Evolutionary conservation across 64 coral and sea anemone species (phyloP), one percentile per base, ranked within the genome.

Genomic region (Hydrozoanthus tunicans): DNA sequence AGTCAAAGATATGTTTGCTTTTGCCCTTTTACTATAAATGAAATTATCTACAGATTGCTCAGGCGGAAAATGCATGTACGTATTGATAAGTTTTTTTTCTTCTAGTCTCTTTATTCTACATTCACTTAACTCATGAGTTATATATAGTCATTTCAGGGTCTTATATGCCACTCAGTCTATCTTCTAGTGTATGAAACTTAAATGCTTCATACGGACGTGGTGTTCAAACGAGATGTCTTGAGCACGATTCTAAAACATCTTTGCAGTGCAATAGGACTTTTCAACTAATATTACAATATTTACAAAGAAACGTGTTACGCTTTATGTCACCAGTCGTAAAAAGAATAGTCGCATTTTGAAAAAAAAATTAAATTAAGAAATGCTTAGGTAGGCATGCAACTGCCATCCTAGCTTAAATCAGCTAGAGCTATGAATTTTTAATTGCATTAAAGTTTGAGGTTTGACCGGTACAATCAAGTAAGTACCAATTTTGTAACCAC

Each of bases 271-370:
- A 13, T 5, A 9, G 67, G 43, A 66, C 4, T 51, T 8, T 20
- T 54, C 9, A 23, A 23, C n/a, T 51, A 74, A 65, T 68, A 53
- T 7, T 65, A 68, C 43, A 68, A 17, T 83, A 83, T 79, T 58
- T 79, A 83, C 51, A 83, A 83, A 52, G 6, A 9, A 43, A 3
- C 0, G 26, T 53, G 20, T 51, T 23, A 9, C 67, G 13, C 51
- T 83, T 17, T 14, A 17, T 15, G 5, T 9, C 12, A 27, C 7
- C 6, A 53, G 64, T 83, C 81, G 62, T 83, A 3, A 53, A 12
- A 80, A 80, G 78, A 80, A 80, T 58, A 80, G 61, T 62, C 5
- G 78, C 25, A 80, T 55, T 80, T 62, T 80, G 56, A 12, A 59
- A 61, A 67, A 81, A 83, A 67, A 59, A 23, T 53, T 58, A 12